phyloP scores from a whole-genome alignment of 2,797 vertebrate species.

The Odontamblyopus rebecca region DNA sequence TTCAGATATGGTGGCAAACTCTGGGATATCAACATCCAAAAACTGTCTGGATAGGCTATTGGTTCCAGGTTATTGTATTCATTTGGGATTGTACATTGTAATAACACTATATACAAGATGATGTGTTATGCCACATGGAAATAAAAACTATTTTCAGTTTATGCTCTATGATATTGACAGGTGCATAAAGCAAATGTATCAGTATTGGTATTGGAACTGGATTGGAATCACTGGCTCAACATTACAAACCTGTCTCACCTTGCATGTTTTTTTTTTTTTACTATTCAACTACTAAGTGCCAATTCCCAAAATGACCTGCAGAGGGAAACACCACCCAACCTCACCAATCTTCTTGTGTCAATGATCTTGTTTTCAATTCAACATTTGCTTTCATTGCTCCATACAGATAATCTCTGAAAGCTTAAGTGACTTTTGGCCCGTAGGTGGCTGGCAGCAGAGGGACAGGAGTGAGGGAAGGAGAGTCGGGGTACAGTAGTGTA shows the following conservation, averaged over 20 bases:
- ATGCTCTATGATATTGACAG: too few relatives aligned
- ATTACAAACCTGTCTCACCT: background rate
- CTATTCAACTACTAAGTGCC: background rate
- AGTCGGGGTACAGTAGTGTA: conserved; percentile 59
- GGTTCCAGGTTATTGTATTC: too few relatives aligned
- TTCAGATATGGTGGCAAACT: background rate
- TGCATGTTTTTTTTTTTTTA: background rate
- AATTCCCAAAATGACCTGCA: background rate
- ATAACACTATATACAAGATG: too few relatives aligned
- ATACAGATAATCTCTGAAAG: conserved; percentile 46
- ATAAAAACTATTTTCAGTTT: too few relatives aligned
- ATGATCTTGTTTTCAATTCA: conserved; percentile 7
- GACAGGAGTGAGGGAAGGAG: conserved; percentile 47
- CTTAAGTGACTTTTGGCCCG: conserved; percentile 40
- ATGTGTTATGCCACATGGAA: too few relatives aligned
- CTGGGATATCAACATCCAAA: too few relatives aligned
- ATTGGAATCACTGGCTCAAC: too few relatives aligned
- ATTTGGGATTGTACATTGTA: too few relatives aligned
- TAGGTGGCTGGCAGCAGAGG: conserved; percentile 43
- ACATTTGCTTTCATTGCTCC: background rate
- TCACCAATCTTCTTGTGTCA: conserved; percentile 12
- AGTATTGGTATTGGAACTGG: too few relatives aligned
- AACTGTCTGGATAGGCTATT: too few relatives aligned
- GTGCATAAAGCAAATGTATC: too few relatives aligned
- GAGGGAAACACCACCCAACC: background rate